Evolutionary conservation across 1,140 invertebrate genomes (phyloP).

Genomic region (Solen grandis): DNA sequence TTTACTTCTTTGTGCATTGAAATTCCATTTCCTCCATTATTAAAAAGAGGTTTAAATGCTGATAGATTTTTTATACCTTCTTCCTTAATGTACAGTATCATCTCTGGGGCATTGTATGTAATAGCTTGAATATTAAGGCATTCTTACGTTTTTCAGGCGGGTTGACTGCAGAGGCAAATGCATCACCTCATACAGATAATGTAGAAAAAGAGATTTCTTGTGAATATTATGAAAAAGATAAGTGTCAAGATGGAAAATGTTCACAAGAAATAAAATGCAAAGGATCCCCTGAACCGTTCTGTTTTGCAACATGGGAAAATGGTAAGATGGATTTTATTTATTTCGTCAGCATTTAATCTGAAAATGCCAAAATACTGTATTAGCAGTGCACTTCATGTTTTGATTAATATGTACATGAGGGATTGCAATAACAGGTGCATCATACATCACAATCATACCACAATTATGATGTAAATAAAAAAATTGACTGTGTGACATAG

Average conservation of each 20-base stretch:
- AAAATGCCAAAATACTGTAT: neutral
- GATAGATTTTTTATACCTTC: too few species aligned
- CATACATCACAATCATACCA: too few species aligned
- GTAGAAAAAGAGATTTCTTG: conserved; percentile 1
- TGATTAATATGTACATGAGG: too few species aligned
- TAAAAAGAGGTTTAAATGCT: too few species aligned
- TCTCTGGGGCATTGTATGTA: too few species aligned
- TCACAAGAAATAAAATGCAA: conserved; percentile 1
- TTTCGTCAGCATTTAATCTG: neutral
- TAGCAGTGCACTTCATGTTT: neutral
- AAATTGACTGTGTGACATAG: too few species aligned
- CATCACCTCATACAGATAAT: conserved; percentile 12
- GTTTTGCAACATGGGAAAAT: conserved; percentile 55
- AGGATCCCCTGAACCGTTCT: conserved; percentile 46
- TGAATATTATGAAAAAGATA: conserved; percentile 27
- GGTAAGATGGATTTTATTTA: neutral
- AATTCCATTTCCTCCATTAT: too few species aligned
- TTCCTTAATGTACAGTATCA: too few species aligned
- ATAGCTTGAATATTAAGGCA: too few species aligned
- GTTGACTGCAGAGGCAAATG: conserved; percentile 38
- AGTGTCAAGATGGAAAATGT: conserved; percentile 15
- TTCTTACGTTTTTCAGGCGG: conserved; percentile 46
- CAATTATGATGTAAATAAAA: too few species aligned
- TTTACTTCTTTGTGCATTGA: too few species aligned
- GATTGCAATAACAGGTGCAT: too few species aligned